Conservation (phyloP, 2,113 vertebrate genomes). For the Proteles cristata region DNA sequence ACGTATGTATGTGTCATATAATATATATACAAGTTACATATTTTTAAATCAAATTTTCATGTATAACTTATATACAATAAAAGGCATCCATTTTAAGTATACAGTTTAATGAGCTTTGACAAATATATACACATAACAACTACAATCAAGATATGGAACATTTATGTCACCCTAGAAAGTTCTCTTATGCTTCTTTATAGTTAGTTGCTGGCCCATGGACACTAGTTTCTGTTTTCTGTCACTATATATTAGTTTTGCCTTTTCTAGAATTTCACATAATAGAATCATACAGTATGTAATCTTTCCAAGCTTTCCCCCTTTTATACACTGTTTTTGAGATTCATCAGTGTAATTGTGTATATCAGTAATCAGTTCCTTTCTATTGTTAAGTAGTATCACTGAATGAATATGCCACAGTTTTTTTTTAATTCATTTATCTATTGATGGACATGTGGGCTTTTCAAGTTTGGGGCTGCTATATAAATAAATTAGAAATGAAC, state of each 20-base stretch:
- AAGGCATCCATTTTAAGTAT: slow-evolving; percentile 5
- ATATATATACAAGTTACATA: not conserved
- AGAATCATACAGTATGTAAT: not conserved
- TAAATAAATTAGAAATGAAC: not conserved
- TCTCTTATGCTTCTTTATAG: not conserved
- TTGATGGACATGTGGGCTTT: not conserved
- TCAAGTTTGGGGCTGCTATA: not conserved
- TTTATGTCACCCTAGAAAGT: not conserved
- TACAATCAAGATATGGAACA: not conserved
- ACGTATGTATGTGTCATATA: not conserved
- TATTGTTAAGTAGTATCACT: not conserved
- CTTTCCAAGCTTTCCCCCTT: not conserved
- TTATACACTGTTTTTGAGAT: slow-evolving; percentile 19
- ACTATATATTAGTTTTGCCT: not conserved
- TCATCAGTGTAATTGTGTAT: not conserved
- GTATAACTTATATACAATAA: not conserved
- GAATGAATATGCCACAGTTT: not conserved
- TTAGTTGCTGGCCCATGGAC: not conserved
- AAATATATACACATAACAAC: not conserved
- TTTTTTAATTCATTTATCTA: not conserved
- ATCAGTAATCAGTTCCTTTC: not conserved
- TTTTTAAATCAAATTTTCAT: slow-evolving; percentile 18
- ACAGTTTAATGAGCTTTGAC: slow-evolving; percentile 4
- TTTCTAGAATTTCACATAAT: slow-evolving; percentile 27
- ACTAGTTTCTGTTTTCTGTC: not conserved